phyloP scores from a whole-genome alignment of 2,797 vertebrate species.

The Darevskia mixta region DNA sequence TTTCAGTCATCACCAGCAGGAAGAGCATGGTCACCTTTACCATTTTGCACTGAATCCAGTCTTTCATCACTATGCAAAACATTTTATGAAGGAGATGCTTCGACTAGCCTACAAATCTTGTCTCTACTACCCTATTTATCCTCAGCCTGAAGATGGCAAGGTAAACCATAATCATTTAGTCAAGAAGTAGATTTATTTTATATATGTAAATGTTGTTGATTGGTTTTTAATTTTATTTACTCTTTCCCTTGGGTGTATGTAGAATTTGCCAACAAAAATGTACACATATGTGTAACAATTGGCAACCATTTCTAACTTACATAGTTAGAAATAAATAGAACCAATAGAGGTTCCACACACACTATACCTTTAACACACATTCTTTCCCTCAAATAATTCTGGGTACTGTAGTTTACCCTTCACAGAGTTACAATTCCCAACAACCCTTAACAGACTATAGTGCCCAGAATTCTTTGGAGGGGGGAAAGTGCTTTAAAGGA shows the following conservation, averaged over 20 bases:
- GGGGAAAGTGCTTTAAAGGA: neutral
- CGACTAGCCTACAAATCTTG: slow-evolving; percentile 87
- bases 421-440: too few relatives aligned
- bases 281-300: neutral
- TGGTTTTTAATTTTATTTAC: neutral
- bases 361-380: too few relatives aligned
- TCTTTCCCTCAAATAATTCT: too few relatives aligned
- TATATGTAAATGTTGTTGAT: neutral
- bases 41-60: slow-evolving; percentile 86
- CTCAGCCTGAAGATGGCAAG: slow-evolving; percentile 73
- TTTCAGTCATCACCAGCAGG: slow-evolving; percentile 83
- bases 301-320: too few relatives aligned
- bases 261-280: neutral
- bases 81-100: slow-evolving; percentile 91
- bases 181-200: neutral
- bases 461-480: too few relatives aligned
- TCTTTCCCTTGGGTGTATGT: neutral
- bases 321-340: neutral
- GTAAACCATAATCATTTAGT: slow-evolving; percentile 73
- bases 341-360: neutral
- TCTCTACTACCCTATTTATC: slow-evolving; percentile 87
- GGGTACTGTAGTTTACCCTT: neutral
- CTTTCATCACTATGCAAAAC: slow-evolving; percentile 83
- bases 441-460: too few relatives aligned
- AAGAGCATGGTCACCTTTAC: slow-evolving; percentile 88